Evolutionary conservation across 2,888 invertebrate genomes (phyloP).

Genomic region (Helleia helle): DNA sequence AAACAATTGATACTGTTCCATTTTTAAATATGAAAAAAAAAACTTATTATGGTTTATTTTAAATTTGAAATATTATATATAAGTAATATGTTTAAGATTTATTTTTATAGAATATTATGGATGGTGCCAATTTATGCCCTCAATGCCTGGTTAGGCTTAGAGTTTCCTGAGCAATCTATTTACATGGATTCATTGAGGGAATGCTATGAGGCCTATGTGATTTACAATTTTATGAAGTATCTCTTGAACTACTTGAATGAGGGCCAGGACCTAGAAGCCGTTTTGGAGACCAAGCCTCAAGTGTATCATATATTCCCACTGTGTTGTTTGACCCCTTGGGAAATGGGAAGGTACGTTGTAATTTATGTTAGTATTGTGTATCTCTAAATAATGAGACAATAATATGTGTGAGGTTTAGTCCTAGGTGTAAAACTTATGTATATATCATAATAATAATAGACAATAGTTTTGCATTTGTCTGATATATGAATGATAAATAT

Average conservation of each 20-base stretch:
- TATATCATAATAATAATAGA: slow-evolving; percentile 1
- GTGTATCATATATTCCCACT: slow-evolving; percentile 92
- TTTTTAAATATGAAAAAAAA: no score
- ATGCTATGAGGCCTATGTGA: slow-evolving; percentile 98
- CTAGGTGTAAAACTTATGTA: no score
- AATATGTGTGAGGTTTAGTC: no score
- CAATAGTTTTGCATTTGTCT: no score
- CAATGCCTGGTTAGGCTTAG: slow-evolving; percentile 94
- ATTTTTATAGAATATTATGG: slow-evolving; percentile 84
- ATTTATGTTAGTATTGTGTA: no score
- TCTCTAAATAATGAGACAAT: no score
- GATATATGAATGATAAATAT: no score
- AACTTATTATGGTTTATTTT: no score
- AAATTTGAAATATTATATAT: no score
- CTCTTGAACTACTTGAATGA: slow-evolving; percentile 91
- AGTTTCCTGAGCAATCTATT: slow-evolving; percentile 90
- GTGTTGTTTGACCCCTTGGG: slow-evolving; percentile 93
- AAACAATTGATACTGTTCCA: not conserved
- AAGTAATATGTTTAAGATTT: no score
- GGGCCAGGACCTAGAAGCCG: slow-evolving; percentile 88
- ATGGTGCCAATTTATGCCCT: slow-evolving; percentile 98
- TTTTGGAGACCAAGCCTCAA: slow-evolving; percentile 86
- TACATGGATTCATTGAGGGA: slow-evolving; percentile 95
- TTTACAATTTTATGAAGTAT: slow-evolving; percentile 98
- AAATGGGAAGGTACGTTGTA: slow-evolving; percentile 90